Base-by-base conservation (phyloP, 2,113 vertebrate genomes). In the Hemiscyllium ocellatum region DNA sequence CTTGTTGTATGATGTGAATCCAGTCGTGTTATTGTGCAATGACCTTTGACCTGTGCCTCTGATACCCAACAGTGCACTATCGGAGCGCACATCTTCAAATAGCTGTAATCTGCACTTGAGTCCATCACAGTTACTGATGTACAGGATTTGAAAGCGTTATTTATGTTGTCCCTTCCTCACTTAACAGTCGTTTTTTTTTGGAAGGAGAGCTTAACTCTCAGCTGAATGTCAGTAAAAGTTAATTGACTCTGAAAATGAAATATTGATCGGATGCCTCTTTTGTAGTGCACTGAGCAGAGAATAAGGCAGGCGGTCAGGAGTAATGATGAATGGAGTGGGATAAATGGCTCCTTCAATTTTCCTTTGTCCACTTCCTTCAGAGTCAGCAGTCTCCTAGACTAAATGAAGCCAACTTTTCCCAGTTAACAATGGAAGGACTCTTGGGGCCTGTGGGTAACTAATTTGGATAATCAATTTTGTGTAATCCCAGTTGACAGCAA, bases 171-270 rank as follows among this genome's bases (percentile, higher is more conserved):
- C 78, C 37, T 83, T 42, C 24, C 8, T 89, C 50, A 50, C 50
- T 89, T 89, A 42, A 83, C 80, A 2, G 86, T 56, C 10, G 29
- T 50, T 89, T 47, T 56, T 89, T 70, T 26, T 72, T 72, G 2
- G 1, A 87, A 56, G 86, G 86, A 89, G 47, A 89, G 50, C 10
- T 2, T 89, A 29, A 89, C 47, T 89, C 50, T 7, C 8, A 89
- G 47, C 50, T 89, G 86, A 89, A 89, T 89, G 86, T 89, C 86
- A 89, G 86, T 89, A 24, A 89, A 89, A 89, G 86, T 89, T 56
- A 89, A 89, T 89, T 89, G 86, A 89, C 29, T 89, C 86, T 89
- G 50, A 50, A 89, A 56, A 29, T 89, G 86, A 89, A 52, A 56
- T 89, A 89, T 89, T 89, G 86, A 89, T 89, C 47, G 56, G 24